phyloP scores from a whole-genome alignment of 2,888 invertebrate genomes.

The Dicranocentrus wangi region DNA sequence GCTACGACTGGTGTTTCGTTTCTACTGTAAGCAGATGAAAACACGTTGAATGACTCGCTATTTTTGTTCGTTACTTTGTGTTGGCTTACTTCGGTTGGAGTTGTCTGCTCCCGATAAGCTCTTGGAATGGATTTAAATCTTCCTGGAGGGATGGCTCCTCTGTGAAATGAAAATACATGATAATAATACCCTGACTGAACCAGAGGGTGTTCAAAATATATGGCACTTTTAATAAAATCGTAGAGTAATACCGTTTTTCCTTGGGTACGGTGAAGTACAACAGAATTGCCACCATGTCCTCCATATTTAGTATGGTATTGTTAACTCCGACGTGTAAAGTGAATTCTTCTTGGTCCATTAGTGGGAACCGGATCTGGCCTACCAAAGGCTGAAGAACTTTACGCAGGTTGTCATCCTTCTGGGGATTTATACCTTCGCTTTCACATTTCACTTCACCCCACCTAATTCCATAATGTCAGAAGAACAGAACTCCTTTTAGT shows the following conservation, averaged over 20 bases:
- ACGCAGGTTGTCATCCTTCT: background rate
- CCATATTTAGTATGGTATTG: conserved; percentile 1
- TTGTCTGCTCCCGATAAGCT: background rate
- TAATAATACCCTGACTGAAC: too few species aligned
- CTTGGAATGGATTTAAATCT: background rate
- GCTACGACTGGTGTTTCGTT: too few species aligned
- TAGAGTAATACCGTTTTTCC: background rate
- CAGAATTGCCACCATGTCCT: conserved; percentile 6
- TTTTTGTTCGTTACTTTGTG: too few species aligned
- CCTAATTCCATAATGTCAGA: too few species aligned
- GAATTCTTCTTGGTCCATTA: conserved; percentile 15
- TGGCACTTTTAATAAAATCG: too few species aligned
- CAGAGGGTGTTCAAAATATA: too few species aligned
- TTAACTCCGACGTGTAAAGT: background rate
- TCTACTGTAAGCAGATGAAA: too few species aligned
- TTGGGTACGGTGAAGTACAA: conserved; percentile 8
- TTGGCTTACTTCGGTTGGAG: too few species aligned
- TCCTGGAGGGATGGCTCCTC: background rate
- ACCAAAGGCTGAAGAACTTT: background rate
- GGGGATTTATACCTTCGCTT: background rate
- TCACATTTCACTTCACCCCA: conserved; percentile 15
- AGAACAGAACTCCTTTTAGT: too few species aligned
- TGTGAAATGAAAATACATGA: background rate
- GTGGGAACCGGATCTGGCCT: background rate
- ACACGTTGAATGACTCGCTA: too few species aligned